Conservation (phyloP, 2,113 vertebrate species). For the Orientallactaga bullata region DNA sequence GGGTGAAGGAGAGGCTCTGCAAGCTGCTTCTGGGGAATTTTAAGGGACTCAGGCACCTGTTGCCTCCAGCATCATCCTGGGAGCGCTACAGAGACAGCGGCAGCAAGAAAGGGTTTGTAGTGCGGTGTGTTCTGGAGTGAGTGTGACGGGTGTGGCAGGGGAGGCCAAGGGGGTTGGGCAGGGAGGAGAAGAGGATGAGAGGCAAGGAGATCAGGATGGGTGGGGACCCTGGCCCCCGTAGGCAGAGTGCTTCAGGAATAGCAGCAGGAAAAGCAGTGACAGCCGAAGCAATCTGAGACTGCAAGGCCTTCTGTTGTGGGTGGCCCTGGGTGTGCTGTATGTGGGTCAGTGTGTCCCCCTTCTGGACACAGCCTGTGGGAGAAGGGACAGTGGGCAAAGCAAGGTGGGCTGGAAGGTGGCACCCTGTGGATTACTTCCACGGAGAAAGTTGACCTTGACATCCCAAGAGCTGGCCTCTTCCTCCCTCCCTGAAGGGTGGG, state of each 20-base stretch:
- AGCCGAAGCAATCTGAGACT: accelerated
- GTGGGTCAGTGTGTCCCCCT: neutral
- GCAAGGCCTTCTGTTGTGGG: neutral
- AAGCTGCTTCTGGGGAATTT: constrained; percentile 31
- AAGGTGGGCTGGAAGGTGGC: neutral
- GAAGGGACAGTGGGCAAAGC: neutral
- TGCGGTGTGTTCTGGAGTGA: neutral
- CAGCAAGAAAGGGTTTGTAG: constrained; percentile 15
- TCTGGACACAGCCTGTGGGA: neutral
- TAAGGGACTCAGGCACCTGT: neutral
- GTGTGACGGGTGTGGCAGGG: neutral
- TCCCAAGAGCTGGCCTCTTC: neutral
- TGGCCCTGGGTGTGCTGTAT: neutral
- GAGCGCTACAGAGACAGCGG: constrained; percentile 24
- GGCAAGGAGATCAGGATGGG: neutral
- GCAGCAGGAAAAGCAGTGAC: neutral
- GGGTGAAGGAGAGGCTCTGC: constrained; percentile 55
- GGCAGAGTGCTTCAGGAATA: neutral
- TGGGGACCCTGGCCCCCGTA: neutral
- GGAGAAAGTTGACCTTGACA: neutral
- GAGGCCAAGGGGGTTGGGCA: accelerated
- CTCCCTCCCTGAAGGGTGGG: neutral
- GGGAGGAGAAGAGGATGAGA: neutral
- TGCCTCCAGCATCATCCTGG: neutral
- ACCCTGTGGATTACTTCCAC: neutral